phyloP scores from a whole-genome alignment of 2,797 vertebrate species.

The Rachycentron canadum region DNA sequence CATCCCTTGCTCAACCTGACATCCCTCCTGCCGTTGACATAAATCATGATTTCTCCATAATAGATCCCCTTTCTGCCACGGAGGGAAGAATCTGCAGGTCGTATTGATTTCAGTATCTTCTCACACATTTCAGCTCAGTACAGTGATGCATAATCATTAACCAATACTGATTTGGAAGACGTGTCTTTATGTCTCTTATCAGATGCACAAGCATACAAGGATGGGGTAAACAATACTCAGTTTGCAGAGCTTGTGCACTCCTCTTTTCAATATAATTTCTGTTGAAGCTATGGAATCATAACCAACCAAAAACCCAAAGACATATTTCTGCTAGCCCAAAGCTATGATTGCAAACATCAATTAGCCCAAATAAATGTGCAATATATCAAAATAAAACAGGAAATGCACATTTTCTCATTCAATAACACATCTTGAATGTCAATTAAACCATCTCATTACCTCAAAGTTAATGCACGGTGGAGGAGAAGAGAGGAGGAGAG shows the following conservation, averaged over 20 bases:
- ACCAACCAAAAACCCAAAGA: constrained; percentile 24
- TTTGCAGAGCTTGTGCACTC: neutral
- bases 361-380: neutral
- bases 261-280: constrained; percentile 20
- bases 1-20: constrained; percentile 80
- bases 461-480: neutral
- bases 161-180: constrained; percentile 68
- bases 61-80: constrained; percentile 76
- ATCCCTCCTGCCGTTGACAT: constrained; percentile 80
- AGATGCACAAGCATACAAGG: constrained; percentile 51
- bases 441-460: neutral
- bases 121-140: constrained; percentile 42
- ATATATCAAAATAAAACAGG: neutral
- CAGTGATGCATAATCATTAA: constrained; percentile 75
- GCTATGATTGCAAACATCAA: neutral
- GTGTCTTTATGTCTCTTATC: constrained; percentile 54
- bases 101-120: constrained; percentile 70
- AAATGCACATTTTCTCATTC: neutral
- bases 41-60: constrained; percentile 87
- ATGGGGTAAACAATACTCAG: constrained; percentile 31
- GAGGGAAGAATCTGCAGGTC: constrained; percentile 69
- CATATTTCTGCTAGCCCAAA: neutral
- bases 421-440: neutral
- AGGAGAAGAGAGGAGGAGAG: neutral
- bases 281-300: constrained; percentile 24